Evolutionary conservation across 2,888 invertebrate genomes (phyloP).

Genomic region (Drosophila ustulata): DNA sequence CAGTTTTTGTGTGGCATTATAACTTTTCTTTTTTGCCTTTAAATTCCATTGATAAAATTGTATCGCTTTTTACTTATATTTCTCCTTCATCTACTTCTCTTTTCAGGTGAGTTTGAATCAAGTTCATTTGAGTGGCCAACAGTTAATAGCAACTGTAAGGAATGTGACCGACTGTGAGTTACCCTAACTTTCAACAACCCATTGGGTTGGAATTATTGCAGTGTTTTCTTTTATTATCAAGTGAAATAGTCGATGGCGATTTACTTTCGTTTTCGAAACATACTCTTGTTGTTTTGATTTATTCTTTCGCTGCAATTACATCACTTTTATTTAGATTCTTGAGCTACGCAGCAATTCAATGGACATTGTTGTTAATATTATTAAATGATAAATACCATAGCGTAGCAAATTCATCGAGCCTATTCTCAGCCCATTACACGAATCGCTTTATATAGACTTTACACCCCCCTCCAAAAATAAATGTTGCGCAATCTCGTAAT

Average conservation of each 20-base stretch:
- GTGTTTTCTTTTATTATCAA: background rate
- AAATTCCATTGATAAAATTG: constrained; percentile 2
- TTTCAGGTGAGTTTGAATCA: constrained; percentile 46
- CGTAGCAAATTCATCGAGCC: constrained; percentile 8
- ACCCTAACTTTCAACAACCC: background rate
- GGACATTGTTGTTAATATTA: background rate
- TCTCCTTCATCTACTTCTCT: constrained; percentile 11
- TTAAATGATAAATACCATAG: constrained; percentile 3
- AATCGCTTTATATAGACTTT: constrained; percentile 1
- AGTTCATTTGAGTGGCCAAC: constrained; percentile 17
- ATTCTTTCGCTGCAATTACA: background rate
- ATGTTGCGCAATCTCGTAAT: constrained; percentile 17
- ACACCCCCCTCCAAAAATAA: background rate
- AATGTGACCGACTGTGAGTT: constrained; percentile 8
- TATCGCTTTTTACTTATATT: constrained; percentile 11
- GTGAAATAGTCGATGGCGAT: background rate
- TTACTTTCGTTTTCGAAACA: background rate
- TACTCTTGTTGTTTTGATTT: background rate
- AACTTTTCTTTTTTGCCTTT: background rate
- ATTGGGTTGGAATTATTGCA: too few relatives aligned
- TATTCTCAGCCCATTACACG: constrained; percentile 19
- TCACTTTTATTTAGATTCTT: background rate
- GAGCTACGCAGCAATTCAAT: background rate
- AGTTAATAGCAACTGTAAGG: constrained; percentile 11
- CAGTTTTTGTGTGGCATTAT: background rate